Evolutionary conservation across 2,113 vertebrate genomes (phyloP).

Genomic region (Gadus macrocephalus): DNA sequence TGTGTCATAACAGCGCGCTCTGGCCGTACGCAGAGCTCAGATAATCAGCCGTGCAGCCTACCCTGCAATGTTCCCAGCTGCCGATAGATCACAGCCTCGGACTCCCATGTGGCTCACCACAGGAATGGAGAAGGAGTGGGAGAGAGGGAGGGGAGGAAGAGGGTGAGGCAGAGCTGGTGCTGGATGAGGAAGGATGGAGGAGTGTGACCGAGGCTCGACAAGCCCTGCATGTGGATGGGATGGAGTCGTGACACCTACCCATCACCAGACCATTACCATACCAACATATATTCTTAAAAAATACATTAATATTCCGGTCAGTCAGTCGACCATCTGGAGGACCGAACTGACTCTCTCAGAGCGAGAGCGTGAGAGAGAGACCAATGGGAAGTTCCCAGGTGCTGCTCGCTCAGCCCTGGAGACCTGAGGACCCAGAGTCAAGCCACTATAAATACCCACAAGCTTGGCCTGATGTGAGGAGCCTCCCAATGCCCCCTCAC

Average conservation of each 20-base stretch:
- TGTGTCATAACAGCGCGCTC: too few species aligned
- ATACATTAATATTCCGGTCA: background rate
- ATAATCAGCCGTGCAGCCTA: constrained; percentile 19
- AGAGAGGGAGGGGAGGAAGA: background rate
- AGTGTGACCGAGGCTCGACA: background rate
- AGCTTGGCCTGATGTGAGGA: constrained; percentile 18
- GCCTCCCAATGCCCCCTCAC: constrained; percentile 2
- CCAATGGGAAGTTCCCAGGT: constrained; percentile 28
- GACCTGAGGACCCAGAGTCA: constrained; percentile 23
- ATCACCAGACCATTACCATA: too few species aligned
- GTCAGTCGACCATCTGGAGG: background rate
- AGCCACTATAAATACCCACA: constrained; percentile 46
- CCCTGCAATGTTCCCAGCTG: constrained; percentile 35
- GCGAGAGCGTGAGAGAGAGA: constrained; percentile 4
- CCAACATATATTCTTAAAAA: too few species aligned
- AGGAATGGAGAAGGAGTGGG: constrained; percentile 38
- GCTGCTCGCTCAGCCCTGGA: constrained; percentile 43
- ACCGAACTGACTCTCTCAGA: background rate
- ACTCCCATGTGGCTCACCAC: constrained; percentile 51
- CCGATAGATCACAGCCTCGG: constrained; percentile 50
- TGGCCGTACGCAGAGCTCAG: background rate
- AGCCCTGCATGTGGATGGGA: background rate
- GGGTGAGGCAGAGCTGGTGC: too few species aligned
- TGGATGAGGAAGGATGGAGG: background rate
- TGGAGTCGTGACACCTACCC: too few species aligned